Evolutionary conservation across 2,888 invertebrate genomes (phyloP).

Genomic region (Clitarchus hookeri): DNA sequence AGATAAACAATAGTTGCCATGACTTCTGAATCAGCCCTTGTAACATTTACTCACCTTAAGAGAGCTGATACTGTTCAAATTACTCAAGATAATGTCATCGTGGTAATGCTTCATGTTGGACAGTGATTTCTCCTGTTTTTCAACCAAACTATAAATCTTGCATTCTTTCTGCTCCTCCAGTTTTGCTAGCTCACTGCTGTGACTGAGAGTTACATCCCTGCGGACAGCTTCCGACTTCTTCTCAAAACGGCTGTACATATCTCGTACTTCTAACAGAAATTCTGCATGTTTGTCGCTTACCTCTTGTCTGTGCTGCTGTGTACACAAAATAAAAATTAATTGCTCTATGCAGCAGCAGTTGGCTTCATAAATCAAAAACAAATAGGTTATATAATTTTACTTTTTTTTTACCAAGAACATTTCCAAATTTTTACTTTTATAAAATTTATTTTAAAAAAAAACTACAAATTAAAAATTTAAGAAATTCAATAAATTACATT

Average conservation of each 20-base stretch:
- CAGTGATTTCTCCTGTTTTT: constrained; percentile 82
- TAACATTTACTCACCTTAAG: constrained; percentile 65
- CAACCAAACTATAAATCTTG: constrained; percentile 78
- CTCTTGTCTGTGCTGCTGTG: constrained; percentile 54
- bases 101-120: constrained; percentile 93
- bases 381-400: no score
- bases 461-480: no score
- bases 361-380: no score
- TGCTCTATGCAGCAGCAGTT: background rate
- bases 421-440: constrained; percentile 42
- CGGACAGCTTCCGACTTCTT: constrained; percentile 74
- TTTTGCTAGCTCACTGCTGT: constrained; percentile 83
- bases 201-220: constrained; percentile 71
- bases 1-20: no score
- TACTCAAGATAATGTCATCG: constrained; percentile 92
- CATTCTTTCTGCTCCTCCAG: constrained; percentile 90
- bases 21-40: no score
- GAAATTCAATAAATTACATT: no score
- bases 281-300: constrained; percentile 63
- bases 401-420: no score
- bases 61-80: constrained; percentile 86
- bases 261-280: constrained; percentile 69
- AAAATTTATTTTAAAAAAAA: background rate
- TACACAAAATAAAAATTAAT: background rate
- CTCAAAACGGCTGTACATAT: constrained; percentile 72